Evolutionary conservation across 2,888 invertebrate species (phyloP), one percentile per base, ranked within the genome.

Genomic region (Melanotus villosus): DNA sequence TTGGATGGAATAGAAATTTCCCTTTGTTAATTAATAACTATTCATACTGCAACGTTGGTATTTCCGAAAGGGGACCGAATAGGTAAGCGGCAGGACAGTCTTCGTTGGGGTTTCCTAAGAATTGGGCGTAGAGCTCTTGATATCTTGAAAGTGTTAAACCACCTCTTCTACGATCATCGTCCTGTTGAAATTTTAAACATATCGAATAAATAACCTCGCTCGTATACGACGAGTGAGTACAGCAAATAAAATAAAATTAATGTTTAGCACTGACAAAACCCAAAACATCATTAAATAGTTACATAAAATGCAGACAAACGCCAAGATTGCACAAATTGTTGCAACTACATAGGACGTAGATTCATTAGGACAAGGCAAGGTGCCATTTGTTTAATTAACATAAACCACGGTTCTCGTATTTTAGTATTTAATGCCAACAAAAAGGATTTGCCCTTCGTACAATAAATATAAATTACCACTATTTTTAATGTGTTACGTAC

Each of bases 91-190:
- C 93, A 69, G 90, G 88, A 79, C 90, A 90, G 76, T 90, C 88
- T 65, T 93, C 93, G 75, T 89, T 90, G 34, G 90, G 90, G 83
- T 94, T 92, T 19, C 94, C 93, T 70, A 94, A 87, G 85, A 93
- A 94, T 83, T 93, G 90, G 0, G 93, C 93, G 82, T 94, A 95
- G 1, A 94, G 87, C 82, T 94, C 94, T 82, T 94, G 93, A 81
- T 94, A 95, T 81, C 94, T 89, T 3, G 92, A 89, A 68, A 94
- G 82, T 1, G 92, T 93, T 50, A 95, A 85, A 2, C 94, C 94
- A 21, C 94, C 94, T 79, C 90, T 89, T 85, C 90, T 90, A 80
- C 92, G 88, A 84, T 95, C 94, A 71, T 93, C 94, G 76, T 94
- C 94, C 94, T 94, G 84, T n/a, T 85, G 57, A 2, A 41, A 58